These are phyloP conservation scores for Lutjanus erythropterus DNA, from an alignment of 2,113 vertebrate genomes.

Conservation along the genomic window DNA sequence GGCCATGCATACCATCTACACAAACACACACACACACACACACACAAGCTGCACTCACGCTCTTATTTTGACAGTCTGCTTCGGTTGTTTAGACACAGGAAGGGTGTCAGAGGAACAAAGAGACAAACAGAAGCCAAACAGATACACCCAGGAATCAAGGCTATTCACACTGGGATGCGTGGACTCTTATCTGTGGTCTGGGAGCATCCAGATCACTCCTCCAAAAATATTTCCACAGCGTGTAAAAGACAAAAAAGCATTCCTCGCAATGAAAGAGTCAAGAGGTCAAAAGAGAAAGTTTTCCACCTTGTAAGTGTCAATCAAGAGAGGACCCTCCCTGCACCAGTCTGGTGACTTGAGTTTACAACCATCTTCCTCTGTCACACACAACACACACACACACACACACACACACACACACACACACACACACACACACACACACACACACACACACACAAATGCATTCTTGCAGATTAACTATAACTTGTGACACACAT, in stretches of 20 bases:
- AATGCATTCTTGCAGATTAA: conserved; percentile 45
- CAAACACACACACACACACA: conserved; percentile 27
- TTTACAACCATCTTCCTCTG: conserved; percentile 20
- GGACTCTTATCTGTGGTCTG: conserved; percentile 5
- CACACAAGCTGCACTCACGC: not conserved
- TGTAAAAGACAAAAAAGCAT: conserved; percentile 40
- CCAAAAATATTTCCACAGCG: conserved; percentile 32
- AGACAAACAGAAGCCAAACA: conserved; percentile 25
- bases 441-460: conserved; percentile 12
- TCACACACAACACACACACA: conserved; percentile 13
- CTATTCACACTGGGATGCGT: not conserved
- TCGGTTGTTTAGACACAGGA: conserved; percentile 28
- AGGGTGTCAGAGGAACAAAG: conserved; percentile 29
- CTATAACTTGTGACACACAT: conserved; percentile 41
- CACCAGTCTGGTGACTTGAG: conserved; percentile 16
- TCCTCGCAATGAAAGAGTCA: conserved; percentile 33
- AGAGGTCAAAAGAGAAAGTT: conserved; percentile 55
- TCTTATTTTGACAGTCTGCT: conserved; percentile 21
- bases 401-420: conserved; percentile 13
- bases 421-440: conserved; percentile 16
- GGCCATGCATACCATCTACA: conserved; percentile 36
- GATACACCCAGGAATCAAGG: conserved; percentile 10
- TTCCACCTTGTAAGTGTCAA: conserved; percentile 58
- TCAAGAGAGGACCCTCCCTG: conserved; percentile 29
- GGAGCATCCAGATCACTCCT: conserved; percentile 1